Evolutionary conservation across 2,888 invertebrate species (phyloP).

Genomic region (Tetropium fuscum): DNA sequence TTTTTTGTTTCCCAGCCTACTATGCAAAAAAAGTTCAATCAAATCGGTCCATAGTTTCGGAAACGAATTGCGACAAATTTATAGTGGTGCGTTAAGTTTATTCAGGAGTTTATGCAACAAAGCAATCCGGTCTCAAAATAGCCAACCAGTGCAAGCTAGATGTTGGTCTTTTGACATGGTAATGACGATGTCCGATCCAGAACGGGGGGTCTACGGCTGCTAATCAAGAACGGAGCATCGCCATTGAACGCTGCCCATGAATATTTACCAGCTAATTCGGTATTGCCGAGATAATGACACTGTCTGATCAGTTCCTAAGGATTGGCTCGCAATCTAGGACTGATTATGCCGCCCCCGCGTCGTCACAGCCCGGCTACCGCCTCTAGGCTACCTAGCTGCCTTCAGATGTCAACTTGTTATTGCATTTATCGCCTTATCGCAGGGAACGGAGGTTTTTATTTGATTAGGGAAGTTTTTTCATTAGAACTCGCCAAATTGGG

Average conservation of each 20-base stretch:
- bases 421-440: constrained; percentile 36
- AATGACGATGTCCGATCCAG: constrained; percentile 50
- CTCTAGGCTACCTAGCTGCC: constrained; percentile 30
- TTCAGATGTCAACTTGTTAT: constrained; percentile 40
- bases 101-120: too few relatives aligned
- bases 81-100: too few relatives aligned
- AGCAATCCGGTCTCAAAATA: too few relatives aligned
- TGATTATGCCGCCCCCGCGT: constrained; percentile 58
- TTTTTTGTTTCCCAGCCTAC: too few relatives aligned
- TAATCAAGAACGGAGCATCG: constrained; percentile 55
- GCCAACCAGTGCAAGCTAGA: constrained; percentile 46
- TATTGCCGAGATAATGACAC: constrained; percentile 62
- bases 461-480: constrained; percentile 42
- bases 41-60: too few relatives aligned
- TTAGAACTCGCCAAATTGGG: constrained; percentile 27
- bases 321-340: constrained; percentile 55
- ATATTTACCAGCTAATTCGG: constrained; percentile 64
- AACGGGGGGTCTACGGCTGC: constrained; percentile 43
- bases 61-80: too few relatives aligned
- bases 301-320: constrained; percentile 56
- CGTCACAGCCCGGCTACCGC: constrained; percentile 16
- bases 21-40: too few relatives aligned
- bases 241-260: constrained; percentile 69
- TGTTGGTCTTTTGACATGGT: constrained; percentile 52
- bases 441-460: constrained; percentile 34